Evolutionary conservation across 2,113 vertebrate genomes (phyloP).

Genomic region (Sciurus niger): DNA sequence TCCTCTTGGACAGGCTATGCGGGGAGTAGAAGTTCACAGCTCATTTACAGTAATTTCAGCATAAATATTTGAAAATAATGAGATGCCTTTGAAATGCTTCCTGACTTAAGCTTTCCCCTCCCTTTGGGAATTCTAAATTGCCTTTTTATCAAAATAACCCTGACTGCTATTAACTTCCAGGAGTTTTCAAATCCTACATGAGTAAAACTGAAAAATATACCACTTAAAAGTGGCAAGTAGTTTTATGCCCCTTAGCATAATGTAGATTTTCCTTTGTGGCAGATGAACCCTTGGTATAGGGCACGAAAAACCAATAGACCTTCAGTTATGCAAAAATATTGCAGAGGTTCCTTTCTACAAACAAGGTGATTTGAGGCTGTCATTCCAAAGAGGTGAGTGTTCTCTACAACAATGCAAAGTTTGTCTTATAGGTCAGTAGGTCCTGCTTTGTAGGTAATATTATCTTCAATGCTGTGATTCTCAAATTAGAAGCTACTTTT

Average conservation of each 20-base stretch:
- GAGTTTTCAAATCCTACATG: background rate
- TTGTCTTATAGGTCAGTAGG: background rate
- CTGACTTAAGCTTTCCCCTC: background rate
- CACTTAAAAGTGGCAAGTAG: slow-evolving; percentile 25
- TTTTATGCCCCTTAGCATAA: background rate
- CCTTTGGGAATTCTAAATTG: slow-evolving; percentile 56
- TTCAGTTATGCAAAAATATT: background rate
- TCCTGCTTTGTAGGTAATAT: background rate
- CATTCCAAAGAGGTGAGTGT: background rate
- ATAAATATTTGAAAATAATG: slow-evolving; percentile 58
- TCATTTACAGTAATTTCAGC: slow-evolving; percentile 5
- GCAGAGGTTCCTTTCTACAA: slow-evolving; percentile 5
- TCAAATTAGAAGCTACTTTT: slow-evolving; percentile 34
- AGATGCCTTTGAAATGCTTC: background rate
- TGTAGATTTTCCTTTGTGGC: background rate
- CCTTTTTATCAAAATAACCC: slow-evolving; percentile 40
- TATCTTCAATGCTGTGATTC: background rate
- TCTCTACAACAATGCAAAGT: background rate
- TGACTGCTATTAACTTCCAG: slow-evolving; percentile 18
- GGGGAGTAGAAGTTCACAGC: background rate
- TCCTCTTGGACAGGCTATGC: background rate
- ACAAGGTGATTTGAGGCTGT: background rate
- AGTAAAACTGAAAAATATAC: background rate
- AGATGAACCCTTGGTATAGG: slow-evolving; percentile 5
- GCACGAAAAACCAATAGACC: background rate